phyloP scores from a whole-genome alignment of 2,113 vertebrate species.

The Felis chaus region DNA sequence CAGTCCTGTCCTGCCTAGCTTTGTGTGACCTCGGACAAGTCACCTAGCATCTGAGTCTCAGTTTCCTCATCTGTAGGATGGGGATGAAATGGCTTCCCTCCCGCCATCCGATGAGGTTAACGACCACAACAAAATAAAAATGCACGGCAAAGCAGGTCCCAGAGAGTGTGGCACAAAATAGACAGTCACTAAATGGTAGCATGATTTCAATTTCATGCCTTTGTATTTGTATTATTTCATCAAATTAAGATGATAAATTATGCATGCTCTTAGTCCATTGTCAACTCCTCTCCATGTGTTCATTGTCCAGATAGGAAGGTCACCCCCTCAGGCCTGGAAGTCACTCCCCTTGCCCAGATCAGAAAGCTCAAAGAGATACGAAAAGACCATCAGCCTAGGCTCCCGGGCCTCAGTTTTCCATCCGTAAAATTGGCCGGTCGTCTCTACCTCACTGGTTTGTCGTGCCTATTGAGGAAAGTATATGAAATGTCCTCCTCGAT shows the following conservation, averaged over 20 bases:
- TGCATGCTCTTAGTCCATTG: not conserved
- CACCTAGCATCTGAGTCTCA: not conserved
- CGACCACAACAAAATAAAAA: not conserved
- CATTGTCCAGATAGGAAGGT: not conserved
- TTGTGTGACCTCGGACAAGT: not conserved
- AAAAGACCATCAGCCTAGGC: not conserved
- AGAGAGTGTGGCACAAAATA: not conserved
- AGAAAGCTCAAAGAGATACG: not conserved
- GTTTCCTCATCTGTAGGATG: not conserved
- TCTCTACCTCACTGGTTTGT: not conserved
- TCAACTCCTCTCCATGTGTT: not conserved
- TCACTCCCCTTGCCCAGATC: not conserved
- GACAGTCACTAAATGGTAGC: not conserved
- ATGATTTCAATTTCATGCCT: not conserved
- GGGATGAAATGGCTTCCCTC: not conserved
- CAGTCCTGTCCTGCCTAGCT: not conserved
- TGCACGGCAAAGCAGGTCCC: not conserved
- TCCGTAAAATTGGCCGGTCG: not conserved
- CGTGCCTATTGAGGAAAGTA: not conserved
- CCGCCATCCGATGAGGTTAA: not conserved
- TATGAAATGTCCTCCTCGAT: rapidly evolving
- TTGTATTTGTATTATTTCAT: not conserved
- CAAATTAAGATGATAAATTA: not conserved
- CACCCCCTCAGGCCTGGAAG: not conserved
- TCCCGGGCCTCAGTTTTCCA: not conserved